phyloP scores from a whole-genome alignment of 2,888 invertebrate genomes.

The Eupithecia subumbrata region DNA sequence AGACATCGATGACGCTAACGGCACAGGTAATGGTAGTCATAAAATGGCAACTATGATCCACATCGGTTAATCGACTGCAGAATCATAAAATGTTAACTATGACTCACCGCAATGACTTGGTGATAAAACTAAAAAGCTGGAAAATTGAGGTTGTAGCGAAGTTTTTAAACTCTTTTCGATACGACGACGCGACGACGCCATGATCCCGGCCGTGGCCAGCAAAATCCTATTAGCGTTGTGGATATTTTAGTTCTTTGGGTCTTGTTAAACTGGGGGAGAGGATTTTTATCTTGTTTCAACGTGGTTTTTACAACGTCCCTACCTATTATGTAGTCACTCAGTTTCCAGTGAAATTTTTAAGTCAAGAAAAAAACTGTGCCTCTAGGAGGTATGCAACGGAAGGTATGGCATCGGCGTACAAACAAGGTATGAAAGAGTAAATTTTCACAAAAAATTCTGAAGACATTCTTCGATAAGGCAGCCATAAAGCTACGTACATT shows the following conservation, averaged over 20 bases:
- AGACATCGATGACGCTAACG: neutral
- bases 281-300: neutral
- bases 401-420: neutral
- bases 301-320: neutral
- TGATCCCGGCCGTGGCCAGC: neutral
- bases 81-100: neutral
- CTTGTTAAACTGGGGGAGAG: neutral
- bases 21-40: neutral
- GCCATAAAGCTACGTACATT: neutral
- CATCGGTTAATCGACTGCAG: neutral
- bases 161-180: constrained; percentile 5
- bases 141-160: constrained; percentile 9
- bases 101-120: neutral
- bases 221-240: constrained; percentile 5
- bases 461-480: neutral
- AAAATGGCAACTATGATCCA: neutral
- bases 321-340: neutral
- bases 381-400: neutral
- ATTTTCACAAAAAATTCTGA: neutral
- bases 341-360: neutral
- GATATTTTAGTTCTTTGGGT: neutral
- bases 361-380: neutral
- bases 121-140: constrained; percentile 5
- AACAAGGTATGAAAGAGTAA: neutral
- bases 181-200: too few species aligned